Evolutionary conservation across 2,797 vertebrate genomes (phyloP), one percentile per base, ranked within the genome.

Genomic region (Acomys russatus): DNA sequence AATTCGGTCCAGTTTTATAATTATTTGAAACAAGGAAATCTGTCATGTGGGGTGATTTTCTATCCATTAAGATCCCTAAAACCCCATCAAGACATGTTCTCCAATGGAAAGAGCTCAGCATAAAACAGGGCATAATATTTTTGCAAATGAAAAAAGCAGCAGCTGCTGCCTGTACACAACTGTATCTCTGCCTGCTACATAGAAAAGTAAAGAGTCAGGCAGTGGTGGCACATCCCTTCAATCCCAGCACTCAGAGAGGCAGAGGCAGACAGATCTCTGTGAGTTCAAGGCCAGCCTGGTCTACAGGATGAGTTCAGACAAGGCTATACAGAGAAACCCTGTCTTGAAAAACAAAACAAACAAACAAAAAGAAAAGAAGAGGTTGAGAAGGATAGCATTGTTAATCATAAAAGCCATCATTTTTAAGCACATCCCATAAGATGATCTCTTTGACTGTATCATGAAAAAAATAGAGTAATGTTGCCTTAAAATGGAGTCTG

Each of bases 21-120:
- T 95, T 93, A 79, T 76, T 80, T 79, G 38, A 70, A 80, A 80
- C 77, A 80, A 28, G 8, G n/a, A 70, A 70, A n/a, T 38, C n/a
- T 54, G 33, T n/a, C 25, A 8, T 33, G 11, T 6, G 20, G 66
- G 9, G 2, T 88, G 10, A 25, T 64, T 71, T 49, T 85, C 56
- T 83, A 20, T 28, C 71, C 76, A 22, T n/a, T 44, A 63, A 70
- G 18, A 18, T 61, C 74, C 23, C 82, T 88, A 28, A n/a, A 35
- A 18, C 23, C 7, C 64, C 44, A 76, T 44, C 49, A 38, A 80
- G 54, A 1, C 11, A 11, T 82, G 80, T 20, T 56, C 33, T 77
- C 66, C 79, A 92, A 84, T 35, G 56, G 78, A 56, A 88, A 92
- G 38, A 54, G 3, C 30, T n/a, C 49, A 33, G 44, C 59, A 38